phyloP scores from a whole-genome alignment of 2,888 invertebrate species.

The Rhagonycha fulva region DNA sequence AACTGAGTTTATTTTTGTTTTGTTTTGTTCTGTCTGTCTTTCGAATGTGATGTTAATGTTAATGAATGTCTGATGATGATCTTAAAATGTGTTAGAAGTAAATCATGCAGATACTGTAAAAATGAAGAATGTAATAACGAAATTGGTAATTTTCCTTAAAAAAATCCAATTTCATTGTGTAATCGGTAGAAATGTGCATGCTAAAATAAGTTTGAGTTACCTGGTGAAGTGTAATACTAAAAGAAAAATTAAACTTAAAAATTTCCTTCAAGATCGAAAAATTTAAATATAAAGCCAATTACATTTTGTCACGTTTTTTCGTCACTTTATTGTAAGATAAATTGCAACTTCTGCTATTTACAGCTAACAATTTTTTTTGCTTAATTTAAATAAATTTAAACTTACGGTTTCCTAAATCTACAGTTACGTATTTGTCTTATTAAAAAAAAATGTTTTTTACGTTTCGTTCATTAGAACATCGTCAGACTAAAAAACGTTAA shows the following conservation, averaged over 20 bases:
- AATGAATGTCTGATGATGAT: conserved; percentile 31
- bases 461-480: neutral
- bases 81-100: conserved; percentile 24
- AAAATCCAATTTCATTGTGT: conserved; percentile 14
- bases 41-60: conserved; percentile 36
- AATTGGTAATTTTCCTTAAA: conserved; percentile 3
- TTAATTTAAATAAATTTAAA: conserved; percentile 16
- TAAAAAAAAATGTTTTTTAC: neutral
- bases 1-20: conserved; percentile 19
- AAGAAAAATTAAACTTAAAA: neutral
- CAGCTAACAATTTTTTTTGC: conserved; percentile 6
- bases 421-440: neutral
- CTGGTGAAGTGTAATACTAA: conserved; percentile 1
- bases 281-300: conserved; percentile 14
- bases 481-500: neutral
- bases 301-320: conserved; percentile 12
- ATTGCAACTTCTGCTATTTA: conserved; percentile 16
- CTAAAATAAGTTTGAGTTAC: conserved; percentile 16
- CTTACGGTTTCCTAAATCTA: neutral
- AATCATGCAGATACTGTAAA: conserved; percentile 13
- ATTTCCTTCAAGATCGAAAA: neutral
- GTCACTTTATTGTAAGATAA: conserved; percentile 14
- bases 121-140: conserved; percentile 9
- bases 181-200: conserved; percentile 16
- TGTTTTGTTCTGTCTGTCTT: conserved; percentile 44